Conservation (phyloP, 2,888 invertebrate genomes). For the Notocelia uddmanniana region DNA sequence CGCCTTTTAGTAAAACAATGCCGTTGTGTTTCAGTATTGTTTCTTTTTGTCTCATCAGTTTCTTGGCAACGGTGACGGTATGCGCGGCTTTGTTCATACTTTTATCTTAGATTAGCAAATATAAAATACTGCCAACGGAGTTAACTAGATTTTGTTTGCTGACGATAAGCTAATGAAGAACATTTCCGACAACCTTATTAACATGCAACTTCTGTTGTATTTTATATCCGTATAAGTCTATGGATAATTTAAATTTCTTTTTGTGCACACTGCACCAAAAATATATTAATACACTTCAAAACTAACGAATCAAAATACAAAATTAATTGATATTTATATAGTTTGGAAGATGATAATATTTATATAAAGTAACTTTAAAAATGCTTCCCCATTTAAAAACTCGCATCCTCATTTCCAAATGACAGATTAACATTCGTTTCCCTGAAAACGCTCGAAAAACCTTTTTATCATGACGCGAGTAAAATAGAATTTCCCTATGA, state of each 20-base stretch:
- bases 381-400: too few species aligned
- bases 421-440: conserved; percentile 27
- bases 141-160: background rate
- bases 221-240: background rate
- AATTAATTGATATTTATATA: too few species aligned
- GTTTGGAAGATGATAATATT: too few species aligned
- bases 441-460: background rate
- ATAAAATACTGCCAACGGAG: background rate
- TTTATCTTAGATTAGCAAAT: conserved; percentile 19
- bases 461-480: conserved; percentile 4
- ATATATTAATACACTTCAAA: too few species aligned
- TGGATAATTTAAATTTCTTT: background rate
- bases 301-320: background rate
- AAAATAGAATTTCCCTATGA: conserved; percentile 32
- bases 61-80: conserved; percentile 32
- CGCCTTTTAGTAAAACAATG: conserved; percentile 23
- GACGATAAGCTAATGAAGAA: background rate
- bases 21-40: conserved; percentile 34
- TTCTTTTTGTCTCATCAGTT: conserved; percentile 34
- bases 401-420: conserved; percentile 3
- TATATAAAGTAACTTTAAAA: too few species aligned
- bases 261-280: too few species aligned
- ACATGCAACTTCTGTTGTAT: background rate
- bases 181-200: background rate
- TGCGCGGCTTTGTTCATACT: conserved; percentile 17